Base-by-base conservation (phyloP, 1,140 invertebrate species). In the Temnothorax curvispinosus region DNA sequence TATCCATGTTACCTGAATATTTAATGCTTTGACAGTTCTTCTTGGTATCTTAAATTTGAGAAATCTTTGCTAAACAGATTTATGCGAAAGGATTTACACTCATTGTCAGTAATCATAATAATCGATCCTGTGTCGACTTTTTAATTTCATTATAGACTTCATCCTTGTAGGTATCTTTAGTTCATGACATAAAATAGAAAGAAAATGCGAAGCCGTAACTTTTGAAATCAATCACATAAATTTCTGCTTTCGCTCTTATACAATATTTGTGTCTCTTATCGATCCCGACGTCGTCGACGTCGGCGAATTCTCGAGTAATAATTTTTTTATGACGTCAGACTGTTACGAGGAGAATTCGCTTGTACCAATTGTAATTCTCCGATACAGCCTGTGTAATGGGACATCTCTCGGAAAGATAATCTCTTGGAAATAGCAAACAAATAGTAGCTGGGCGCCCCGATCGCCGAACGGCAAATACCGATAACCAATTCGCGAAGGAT, bases 401-500 rank as follows among this genome's bases (percentile, higher is more conserved):
- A 50, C 47, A 64, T 84, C 41, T 44, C 80, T 84, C 13, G 11
- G 80, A 60, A 84, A 60, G 80, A 74, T 84, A 84, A 84, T 84
- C 80, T 84, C 69, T 27, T 84, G 80, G 80, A 84, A 84, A 84
- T 75, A 54, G 80, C 80, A 84, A 84, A 84, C 80, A 84, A 84
- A 69, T 74, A 84, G 80, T 41, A 84, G 69, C 44, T 60, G 69
- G 32, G 50, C 69, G 80, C 32, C 38, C 58, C 75, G 76, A 74
- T 69, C 81, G 87, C 64, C 81, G 78, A 85, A 84, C 77, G 72
- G 90, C 90, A 92, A 91, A 92, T 89, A 91, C 82, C 88, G 92
- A 92, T 92, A 92, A 90, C 90, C 92, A 92, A 92, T 92, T 91
- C 89, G 85, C 91, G 88, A 88, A 90, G 88, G 86, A 91, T 76